Evolutionary conservation across 2,113 vertebrate genomes (phyloP).

Genomic region (Lamprotornis superbus): DNA sequence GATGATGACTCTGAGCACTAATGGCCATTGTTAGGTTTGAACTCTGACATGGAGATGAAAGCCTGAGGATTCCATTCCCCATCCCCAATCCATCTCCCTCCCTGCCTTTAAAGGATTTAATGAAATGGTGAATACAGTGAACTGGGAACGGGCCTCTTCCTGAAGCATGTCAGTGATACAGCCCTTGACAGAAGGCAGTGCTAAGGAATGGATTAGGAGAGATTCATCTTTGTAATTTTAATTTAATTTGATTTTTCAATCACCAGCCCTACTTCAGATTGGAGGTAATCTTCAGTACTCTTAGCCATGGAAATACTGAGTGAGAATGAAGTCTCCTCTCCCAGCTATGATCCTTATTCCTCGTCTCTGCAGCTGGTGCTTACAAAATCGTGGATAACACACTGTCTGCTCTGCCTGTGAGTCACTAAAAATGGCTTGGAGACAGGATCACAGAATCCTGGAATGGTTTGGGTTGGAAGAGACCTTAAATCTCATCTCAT

Average conservation of each 20-base stretch:
- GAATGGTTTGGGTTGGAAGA: neutral
- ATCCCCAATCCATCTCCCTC: neutral
- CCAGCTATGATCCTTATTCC: neutral
- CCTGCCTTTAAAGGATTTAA: neutral
- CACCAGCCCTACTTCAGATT: neutral
- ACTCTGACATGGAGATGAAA: constrained; percentile 32
- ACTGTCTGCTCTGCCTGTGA: neutral
- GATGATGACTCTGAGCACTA: neutral
- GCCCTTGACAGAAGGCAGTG: neutral
- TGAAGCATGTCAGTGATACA: neutral
- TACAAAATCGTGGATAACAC: neutral
- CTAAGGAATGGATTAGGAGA: neutral
- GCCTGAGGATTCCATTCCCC: neutral
- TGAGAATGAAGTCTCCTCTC: neutral
- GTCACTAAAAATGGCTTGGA: neutral
- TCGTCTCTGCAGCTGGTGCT: neutral
- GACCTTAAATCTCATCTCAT: neutral
- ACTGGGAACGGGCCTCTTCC: neutral
- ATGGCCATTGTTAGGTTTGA: neutral
- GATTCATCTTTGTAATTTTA: neutral
- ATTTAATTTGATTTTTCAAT: neutral
- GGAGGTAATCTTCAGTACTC: neutral
- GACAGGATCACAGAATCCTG: neutral
- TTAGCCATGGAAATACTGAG: neutral
- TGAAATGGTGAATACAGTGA: neutral